Evolutionary conservation across 2,888 invertebrate species (phyloP), one percentile per base, ranked within the genome.

Genomic region (Crepidodera aurea): DNA sequence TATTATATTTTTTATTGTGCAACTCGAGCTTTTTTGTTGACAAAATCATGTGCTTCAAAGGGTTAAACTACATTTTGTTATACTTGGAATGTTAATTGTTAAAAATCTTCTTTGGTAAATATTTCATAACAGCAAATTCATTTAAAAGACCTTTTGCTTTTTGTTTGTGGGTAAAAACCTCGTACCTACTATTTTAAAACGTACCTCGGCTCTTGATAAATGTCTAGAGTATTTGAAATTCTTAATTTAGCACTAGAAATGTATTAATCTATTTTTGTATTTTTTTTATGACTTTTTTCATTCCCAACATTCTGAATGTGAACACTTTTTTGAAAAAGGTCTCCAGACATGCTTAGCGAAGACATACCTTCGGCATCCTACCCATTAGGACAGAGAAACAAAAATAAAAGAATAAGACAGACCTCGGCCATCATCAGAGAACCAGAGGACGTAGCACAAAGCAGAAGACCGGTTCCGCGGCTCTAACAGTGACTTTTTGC

Each of bases 401-500:
- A 54, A 60, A 59, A 60, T 34, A 42, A 55, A 16, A 53, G 34
- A 51, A 59, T 25, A 53, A 39, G 40, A n/a, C 19, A 16, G 29
- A 42, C 54, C 54, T 42, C 42, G 40, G 18, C 40, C 40, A 40
- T 40, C 40, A 40, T 40, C 40, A 40, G 40, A 40, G 40, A 40
- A 18, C 18, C 40, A 18, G 8, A 18, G 10, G 40, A 40, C 40
- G 40, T 15, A 18, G 40, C 18, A 40, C 40, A 40, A 40, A 40
- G 40, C 40, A 16, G 40, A 40, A 34, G 62, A 62, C 62, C 62
- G 62, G 62, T 62, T 62, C 48, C 57, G 18, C 44, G 27, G 44
- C 44, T 39, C 19, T 22, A 44, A 46, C 50, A 58, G 58, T 62
- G 62, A 62, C 58, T 62, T 62, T 58, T 62, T 62, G 62, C 62